phyloP scores from a whole-genome alignment of 1,140 invertebrate genomes.

The Sipha flava region DNA sequence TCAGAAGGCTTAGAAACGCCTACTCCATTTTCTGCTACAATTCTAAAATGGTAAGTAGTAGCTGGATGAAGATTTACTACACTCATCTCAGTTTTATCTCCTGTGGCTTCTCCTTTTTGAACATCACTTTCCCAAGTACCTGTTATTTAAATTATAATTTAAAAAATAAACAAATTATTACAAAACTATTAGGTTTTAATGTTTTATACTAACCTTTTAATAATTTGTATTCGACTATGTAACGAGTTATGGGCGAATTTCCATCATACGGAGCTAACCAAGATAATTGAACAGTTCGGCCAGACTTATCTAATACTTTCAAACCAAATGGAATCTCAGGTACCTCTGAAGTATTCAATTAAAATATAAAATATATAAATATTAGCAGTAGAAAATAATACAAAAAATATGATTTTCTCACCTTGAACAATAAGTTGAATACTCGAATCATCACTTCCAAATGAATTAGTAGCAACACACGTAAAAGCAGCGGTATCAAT shows the following conservation, averaged over 20 bases:
- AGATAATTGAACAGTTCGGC: conserved; percentile 76
- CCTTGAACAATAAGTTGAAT: conserved; percentile 93
- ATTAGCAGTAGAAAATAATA: too few relatives aligned
- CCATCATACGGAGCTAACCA: conserved; percentile 93
- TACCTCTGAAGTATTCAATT: conserved; percentile 63
- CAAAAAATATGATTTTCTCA: too few relatives aligned
- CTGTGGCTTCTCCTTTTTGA: conserved; percentile 73
- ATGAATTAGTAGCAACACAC: conserved; percentile 88
- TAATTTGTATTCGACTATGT: conserved; percentile 87
- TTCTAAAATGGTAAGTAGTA: conserved; percentile 82
- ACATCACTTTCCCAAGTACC: conserved; percentile 63
- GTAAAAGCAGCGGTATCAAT: conserved; percentile 88
- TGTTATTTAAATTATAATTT: conserved; percentile 32
- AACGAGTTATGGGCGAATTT: conserved; percentile 85
- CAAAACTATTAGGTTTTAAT: neutral
- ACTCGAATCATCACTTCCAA: conserved; percentile 89
- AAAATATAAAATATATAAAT: neutral
- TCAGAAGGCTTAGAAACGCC: conserved; percentile 85
- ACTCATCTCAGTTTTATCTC: conserved; percentile 74
- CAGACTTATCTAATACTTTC: conserved; percentile 84
- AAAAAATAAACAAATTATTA: conserved; percentile 6
- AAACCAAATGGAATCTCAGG: conserved; percentile 85
- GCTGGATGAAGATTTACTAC: conserved; percentile 83
- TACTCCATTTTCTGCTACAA: conserved; percentile 90
- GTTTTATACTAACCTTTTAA: conserved; percentile 63